Evolutionary conservation across 2,888 invertebrate species (phyloP).

Genomic region (Hirtodrosophila histrioides): DNA sequence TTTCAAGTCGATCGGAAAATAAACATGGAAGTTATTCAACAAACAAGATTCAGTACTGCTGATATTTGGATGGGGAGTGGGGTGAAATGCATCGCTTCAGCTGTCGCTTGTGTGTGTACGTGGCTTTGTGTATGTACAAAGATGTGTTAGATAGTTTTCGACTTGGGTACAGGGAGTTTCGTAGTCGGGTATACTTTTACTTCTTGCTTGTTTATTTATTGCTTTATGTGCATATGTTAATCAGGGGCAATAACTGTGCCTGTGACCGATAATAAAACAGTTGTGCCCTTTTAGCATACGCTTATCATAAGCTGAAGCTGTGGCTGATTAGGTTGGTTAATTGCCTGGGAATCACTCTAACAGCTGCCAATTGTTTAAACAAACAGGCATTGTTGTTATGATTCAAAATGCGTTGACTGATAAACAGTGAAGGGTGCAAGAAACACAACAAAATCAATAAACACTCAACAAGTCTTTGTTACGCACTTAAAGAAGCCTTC

Average conservation of each 20-base stretch:
- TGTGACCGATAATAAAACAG: constrained; percentile 42
- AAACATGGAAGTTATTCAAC: no score
- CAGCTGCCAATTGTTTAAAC: constrained; percentile 22
- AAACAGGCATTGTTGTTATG: constrained; percentile 5
- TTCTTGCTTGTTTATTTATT: no score
- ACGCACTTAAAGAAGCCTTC: neutral
- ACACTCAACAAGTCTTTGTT: constrained; percentile 32
- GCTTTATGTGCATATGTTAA: constrained; percentile 28
- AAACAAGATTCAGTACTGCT: no score
- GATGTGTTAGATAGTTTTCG: no score
- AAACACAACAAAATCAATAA: constrained; percentile 28
- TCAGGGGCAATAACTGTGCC: constrained; percentile 17
- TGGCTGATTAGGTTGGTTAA: constrained; percentile 19
- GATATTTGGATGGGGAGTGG: no score
- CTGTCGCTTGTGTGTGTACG: no score
- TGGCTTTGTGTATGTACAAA: no score
- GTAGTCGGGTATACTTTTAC: no score
- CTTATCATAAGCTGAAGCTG: constrained; percentile 2
- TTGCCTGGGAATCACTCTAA: constrained; percentile 14
- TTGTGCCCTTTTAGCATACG: constrained; percentile 10
- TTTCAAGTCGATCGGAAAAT: no score
- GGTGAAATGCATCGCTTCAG: no score
- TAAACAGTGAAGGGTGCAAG: constrained; percentile 1
- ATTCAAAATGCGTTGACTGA: neutral
- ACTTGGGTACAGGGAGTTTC: no score